Conservation (phyloP, 1,140 invertebrate genomes). For the Mycetomoellerius zeteki region DNA sequence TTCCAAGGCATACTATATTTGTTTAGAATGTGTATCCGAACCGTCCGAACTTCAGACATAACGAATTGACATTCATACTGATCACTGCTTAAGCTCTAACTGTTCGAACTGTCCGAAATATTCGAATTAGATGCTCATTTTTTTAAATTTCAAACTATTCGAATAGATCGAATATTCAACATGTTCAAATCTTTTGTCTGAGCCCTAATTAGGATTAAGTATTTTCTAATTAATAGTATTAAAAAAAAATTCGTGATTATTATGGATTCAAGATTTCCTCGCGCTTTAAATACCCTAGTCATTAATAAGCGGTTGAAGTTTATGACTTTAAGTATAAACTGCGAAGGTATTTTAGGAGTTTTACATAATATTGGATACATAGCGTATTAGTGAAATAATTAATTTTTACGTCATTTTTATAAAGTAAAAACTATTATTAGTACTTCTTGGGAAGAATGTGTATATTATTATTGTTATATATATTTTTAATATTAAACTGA, state of each 20-base stretch:
- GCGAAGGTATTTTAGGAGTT: conserved; percentile 25
- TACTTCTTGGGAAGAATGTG: background rate
- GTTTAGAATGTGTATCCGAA: too few species aligned
- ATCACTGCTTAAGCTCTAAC: too few species aligned
- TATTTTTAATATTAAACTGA: background rate
- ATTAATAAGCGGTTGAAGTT: conserved; percentile 6
- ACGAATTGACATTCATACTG: too few species aligned
- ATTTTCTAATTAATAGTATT: background rate
- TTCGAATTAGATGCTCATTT: too few species aligned
- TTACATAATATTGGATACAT: conserved; percentile 24
- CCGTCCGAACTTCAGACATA: too few species aligned
- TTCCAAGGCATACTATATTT: too few species aligned
- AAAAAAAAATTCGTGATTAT: conserved; percentile 13
- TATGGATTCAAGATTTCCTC: background rate
- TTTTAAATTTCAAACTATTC: too few species aligned
- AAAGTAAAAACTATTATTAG: conserved; percentile 25
- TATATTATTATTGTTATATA: background rate
- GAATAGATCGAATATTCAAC: too few species aligned
- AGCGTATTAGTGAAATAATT: background rate
- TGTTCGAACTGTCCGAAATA: too few species aligned
- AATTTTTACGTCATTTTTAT: conserved; percentile 24
- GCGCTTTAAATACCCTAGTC: background rate
- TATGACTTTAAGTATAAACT: conserved; percentile 6
- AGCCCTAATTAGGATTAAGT: background rate
- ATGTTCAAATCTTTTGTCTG: too few species aligned